Conservation (phyloP, 2,797 vertebrate genomes). For the Sebastes diaconus region DNA sequence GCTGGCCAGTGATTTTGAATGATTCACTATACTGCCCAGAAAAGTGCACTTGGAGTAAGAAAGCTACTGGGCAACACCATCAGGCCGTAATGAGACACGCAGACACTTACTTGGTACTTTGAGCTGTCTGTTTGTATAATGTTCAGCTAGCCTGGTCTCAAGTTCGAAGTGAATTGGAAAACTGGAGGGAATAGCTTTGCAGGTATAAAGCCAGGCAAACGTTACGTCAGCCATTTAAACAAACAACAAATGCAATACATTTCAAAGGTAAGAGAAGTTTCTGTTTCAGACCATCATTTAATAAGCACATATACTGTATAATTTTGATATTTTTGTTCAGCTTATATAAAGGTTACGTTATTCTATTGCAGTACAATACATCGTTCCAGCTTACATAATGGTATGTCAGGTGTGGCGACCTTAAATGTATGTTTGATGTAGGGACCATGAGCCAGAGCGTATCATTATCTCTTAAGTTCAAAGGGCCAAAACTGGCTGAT, state of each 20-base stretch:
- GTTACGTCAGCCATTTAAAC: conserved; percentile 44
- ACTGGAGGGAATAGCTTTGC: conserved; percentile 29
- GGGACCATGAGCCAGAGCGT: conserved; percentile 12
- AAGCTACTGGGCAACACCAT: conserved; percentile 73
- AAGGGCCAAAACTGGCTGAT: conserved; percentile 38
- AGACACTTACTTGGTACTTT: conserved; percentile 60
- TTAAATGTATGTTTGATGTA: conserved; percentile 14
- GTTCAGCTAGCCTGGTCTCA: conserved; percentile 35
- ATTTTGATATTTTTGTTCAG: conserved; percentile 36
- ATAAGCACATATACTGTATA: conserved; percentile 51
- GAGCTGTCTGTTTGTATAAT: conserved; percentile 32
- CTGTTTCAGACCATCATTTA: conserved; percentile 40
- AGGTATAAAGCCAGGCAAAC: conserved; percentile 63
- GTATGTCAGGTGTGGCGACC: conserved; percentile 4
- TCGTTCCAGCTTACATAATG: conserved; percentile 45
- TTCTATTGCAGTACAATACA: conserved; percentile 49
- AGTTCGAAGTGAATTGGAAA: conserved; percentile 30
- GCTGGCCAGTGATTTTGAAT: conserved; percentile 69
- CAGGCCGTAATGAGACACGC: conserved; percentile 59
- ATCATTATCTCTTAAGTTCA: conserved; percentile 36
- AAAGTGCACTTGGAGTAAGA: conserved; percentile 84
- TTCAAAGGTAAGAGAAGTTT: conserved; percentile 40
- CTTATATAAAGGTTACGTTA: conserved; percentile 43
- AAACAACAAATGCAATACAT: conserved; percentile 49
- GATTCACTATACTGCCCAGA: conserved; percentile 70